Conservation (phyloP, 23 tunicate species). For the Ciona savignyi region DNA sequence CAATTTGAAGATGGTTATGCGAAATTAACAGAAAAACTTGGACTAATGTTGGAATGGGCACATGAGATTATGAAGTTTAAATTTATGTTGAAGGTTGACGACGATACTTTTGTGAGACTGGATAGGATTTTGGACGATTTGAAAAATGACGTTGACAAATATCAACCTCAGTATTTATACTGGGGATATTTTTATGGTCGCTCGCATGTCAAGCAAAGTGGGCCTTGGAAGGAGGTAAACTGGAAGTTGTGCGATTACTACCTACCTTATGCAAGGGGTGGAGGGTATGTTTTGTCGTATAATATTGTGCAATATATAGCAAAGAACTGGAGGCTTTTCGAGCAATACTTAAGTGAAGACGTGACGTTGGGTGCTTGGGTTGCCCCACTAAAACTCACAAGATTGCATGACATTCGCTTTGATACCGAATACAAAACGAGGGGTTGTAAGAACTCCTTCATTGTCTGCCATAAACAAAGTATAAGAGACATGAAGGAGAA, state of each 20-base stretch:
- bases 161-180: constrained; percentile 26
- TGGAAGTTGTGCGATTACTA: constrained; percentile 97
- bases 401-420: constrained; percentile 75
- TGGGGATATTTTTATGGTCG: constrained; percentile 94
- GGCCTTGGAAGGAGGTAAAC: constrained; percentile 94
- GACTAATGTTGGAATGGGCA: constrained; percentile 44
- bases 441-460: constrained; percentile 75
- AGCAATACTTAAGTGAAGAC: constrained; percentile 80
- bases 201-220: constrained; percentile 65
- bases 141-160: constrained; percentile 15
- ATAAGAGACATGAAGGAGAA: constrained; percentile 50
- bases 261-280: constrained; percentile 97
- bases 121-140: constrained; percentile 32
- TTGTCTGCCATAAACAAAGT: constrained; percentile 87
- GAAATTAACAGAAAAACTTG: constrained; percentile 76
- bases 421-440: constrained; percentile 94
- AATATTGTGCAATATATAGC: constrained; percentile 54
- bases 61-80: constrained; percentile 29
- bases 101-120: constrained; percentile 76
- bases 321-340: constrained; percentile 54
- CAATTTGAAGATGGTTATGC: constrained; percentile 72
- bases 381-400: constrained; percentile 56
- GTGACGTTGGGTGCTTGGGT: constrained; percentile 92
- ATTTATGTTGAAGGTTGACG: constrained; percentile 82
- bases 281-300: constrained; percentile 71